phyloP scores from a whole-genome alignment of 2,888 invertebrate species.

The Cactoblastis cactorum region DNA sequence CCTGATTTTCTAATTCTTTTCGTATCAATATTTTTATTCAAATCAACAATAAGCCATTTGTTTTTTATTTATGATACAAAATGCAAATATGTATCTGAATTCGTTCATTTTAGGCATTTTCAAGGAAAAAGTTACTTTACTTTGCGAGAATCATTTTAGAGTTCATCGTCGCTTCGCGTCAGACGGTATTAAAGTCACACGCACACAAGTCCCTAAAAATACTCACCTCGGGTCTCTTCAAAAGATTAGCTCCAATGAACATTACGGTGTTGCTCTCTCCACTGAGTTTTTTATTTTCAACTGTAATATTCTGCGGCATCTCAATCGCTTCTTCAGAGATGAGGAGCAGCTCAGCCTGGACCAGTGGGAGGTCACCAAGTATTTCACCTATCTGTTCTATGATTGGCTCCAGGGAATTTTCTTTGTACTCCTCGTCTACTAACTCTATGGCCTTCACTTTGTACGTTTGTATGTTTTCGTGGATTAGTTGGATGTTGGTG shows the following conservation, averaged over 20 bases:
- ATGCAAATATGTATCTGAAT: too few relatives aligned
- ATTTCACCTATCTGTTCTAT: slow-evolving; percentile 78
- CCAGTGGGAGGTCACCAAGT: slow-evolving; percentile 83
- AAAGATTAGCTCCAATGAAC: slow-evolving; percentile 72
- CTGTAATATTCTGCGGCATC: slow-evolving; percentile 70
- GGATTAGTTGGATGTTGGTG: slow-evolving; percentile 82
- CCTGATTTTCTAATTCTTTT: too few relatives aligned
- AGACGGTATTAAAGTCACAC: too few relatives aligned
- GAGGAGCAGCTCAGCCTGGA: slow-evolving; percentile 83
- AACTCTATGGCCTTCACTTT: slow-evolving; percentile 82
- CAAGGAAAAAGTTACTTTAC: too few relatives aligned
- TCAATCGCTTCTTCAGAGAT: slow-evolving; percentile 71
- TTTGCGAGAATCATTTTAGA: too few relatives aligned
- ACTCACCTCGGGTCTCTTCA: slow-evolving; percentile 70
- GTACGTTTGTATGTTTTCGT: slow-evolving; percentile 83
- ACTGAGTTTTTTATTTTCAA: slow-evolving; percentile 81
- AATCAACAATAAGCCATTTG: too few relatives aligned
- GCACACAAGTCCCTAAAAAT: too few relatives aligned
- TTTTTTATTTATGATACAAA: too few relatives aligned
- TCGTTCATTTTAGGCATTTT: too few relatives aligned
- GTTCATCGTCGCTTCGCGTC: too few relatives aligned
- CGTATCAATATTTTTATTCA: too few relatives aligned
- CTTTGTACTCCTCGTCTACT: slow-evolving; percentile 71
- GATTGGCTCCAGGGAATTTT: slow-evolving; percentile 65
- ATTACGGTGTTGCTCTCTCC: slow-evolving; percentile 73